phyloP scores from a whole-genome alignment of 2,888 invertebrate genomes.

The Acanthoscelides obtectus region DNA sequence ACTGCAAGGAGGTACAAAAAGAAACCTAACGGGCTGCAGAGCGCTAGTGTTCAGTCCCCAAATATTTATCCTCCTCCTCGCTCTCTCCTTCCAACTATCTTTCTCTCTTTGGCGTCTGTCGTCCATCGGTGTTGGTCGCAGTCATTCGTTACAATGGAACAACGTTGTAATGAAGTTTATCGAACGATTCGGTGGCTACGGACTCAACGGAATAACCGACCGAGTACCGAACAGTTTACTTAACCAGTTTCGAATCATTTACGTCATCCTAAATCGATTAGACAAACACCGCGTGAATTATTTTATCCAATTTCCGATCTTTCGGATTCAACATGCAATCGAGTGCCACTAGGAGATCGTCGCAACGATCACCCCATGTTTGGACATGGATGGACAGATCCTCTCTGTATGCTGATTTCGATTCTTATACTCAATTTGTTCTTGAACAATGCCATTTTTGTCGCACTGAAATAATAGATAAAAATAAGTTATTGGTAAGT shows the following conservation, averaged over 20 bases:
- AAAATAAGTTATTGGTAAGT: no score
- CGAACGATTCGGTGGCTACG: neutral
- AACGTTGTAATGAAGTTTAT: neutral
- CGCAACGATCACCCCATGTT: neutral
- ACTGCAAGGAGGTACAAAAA: neutral
- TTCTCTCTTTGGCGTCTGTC: neutral
- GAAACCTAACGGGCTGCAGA: neutral
- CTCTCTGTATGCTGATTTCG: neutral
- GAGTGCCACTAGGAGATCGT: neutral
- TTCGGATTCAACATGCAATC: neutral
- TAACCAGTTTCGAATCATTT: neutral
- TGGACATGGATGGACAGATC: neutral
- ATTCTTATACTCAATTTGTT: no score
- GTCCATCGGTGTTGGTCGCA: neutral
- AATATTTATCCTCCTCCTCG: neutral
- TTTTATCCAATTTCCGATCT: neutral
- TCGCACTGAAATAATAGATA: no score
- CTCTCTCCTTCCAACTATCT: no score
- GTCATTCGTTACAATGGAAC: neutral
- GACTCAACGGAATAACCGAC: neutral
- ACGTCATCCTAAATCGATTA: neutral
- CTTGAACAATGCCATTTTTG: neutral
- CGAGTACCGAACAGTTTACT: neutral
- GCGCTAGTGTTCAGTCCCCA: neutral
- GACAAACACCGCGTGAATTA: neutral